Conservation (phyloP, 2,797 vertebrate genomes). For the Pterois miles region DNA sequence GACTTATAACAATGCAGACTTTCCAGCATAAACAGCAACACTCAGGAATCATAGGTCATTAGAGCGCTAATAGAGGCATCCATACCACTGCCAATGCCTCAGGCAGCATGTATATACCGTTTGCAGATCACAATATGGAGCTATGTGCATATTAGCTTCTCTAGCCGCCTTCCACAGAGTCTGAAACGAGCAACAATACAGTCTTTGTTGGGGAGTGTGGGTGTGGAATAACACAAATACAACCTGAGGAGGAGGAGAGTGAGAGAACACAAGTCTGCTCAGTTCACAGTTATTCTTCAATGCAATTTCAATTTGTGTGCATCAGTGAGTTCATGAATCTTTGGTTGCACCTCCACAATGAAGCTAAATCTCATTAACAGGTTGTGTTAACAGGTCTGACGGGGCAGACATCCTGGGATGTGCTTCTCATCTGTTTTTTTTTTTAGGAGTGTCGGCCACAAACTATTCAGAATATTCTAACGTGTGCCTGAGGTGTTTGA, state of each 20-base stretch:
- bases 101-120: not conserved
- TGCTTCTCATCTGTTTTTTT: not conserved
- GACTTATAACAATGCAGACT: not conserved
- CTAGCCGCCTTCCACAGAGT: not conserved
- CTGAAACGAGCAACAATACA: conserved; percentile 34
- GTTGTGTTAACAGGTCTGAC: conserved; percentile 1
- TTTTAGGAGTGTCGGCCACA: not conserved
- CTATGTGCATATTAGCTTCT: not conserved
- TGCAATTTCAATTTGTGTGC: not conserved
- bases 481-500: not conserved
- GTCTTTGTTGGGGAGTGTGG: conserved; percentile 39
- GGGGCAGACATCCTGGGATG: not conserved
- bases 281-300: conserved; percentile 14
- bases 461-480: not conserved
- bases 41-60: not conserved
- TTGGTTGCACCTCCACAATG: not conserved
- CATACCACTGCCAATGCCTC: not conserved
- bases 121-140: not conserved
- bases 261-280: conserved; percentile 1
- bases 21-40: not conserved
- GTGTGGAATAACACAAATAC: conserved; percentile 19
- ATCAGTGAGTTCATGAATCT: not conserved
- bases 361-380: conserved; percentile 1
- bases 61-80: not conserved
- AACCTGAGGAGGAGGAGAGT: conserved; percentile 23